Conservation (phyloP, 2,888 invertebrate genomes). For the Luffia ferchaultella region DNA sequence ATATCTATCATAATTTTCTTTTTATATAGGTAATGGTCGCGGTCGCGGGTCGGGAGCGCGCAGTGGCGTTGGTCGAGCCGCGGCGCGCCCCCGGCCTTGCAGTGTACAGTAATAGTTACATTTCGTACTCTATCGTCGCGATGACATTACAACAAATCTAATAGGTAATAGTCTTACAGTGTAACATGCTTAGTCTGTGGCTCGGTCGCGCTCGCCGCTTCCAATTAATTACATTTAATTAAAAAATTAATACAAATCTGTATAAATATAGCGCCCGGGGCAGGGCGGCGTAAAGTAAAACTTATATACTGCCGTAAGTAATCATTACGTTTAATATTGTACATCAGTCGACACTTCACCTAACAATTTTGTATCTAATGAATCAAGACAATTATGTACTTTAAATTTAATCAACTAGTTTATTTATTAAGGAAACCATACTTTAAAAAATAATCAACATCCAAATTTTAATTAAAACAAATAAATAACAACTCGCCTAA, state of each 20-base stretch:
- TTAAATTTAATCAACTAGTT: constrained; percentile 32
- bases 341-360: constrained; percentile 64
- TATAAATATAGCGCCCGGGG: constrained; percentile 44
- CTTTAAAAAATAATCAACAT: constrained; percentile 65
- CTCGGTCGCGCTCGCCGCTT: constrained; percentile 51
- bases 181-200: constrained; percentile 54
- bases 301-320: constrained; percentile 63
- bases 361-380: constrained; percentile 64
- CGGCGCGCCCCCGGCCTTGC: constrained; percentile 13
- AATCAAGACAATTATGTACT: constrained; percentile 7
- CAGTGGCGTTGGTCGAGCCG: constrained; percentile 14
- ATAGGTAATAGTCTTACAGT: constrained; percentile 60
- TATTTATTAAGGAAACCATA: constrained; percentile 35
- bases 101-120: constrained; percentile 38
- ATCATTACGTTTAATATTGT: constrained; percentile 62
- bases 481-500: constrained; percentile 71
- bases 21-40: constrained; percentile 29
- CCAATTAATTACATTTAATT: constrained; percentile 52
- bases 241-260: constrained; percentile 58
- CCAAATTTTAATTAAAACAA: constrained; percentile 62
- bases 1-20: constrained; percentile 66
- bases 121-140: constrained; percentile 47
- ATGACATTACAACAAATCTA: constrained; percentile 53
- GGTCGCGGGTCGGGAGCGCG: constrained; percentile 7
- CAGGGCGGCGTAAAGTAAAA: constrained; percentile 43